Conservation (phyloP, 2,888 invertebrate species). For the Synergus japonicus region DNA sequence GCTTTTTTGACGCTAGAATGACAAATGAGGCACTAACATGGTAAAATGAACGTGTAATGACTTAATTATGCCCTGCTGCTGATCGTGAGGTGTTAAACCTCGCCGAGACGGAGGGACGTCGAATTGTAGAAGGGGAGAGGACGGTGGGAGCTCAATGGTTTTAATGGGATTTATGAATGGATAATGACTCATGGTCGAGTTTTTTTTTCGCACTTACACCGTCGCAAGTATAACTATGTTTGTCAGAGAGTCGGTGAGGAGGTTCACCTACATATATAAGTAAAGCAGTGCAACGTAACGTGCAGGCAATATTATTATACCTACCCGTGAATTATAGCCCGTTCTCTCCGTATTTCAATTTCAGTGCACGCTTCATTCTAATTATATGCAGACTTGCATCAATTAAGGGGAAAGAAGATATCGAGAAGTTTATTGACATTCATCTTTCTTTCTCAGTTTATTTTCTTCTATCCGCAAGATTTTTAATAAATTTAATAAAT, state of each 20-base stretch:
- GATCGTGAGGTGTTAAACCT: slow-evolving; percentile 45
- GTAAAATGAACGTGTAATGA: slow-evolving; percentile 65
- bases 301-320: slow-evolving; percentile 39
- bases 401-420: slow-evolving; percentile 39
- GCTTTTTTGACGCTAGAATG: slow-evolving; percentile 48
- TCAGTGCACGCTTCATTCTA: slow-evolving; percentile 10
- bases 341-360: slow-evolving; percentile 47
- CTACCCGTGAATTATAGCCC: slow-evolving; percentile 46
- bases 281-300: neutral
- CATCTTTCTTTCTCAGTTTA: neutral
- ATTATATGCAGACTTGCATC: slow-evolving; percentile 37
- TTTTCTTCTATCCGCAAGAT: neutral
- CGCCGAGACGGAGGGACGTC: slow-evolving; percentile 37
- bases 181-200: slow-evolving; percentile 40
- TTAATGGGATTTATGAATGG: slow-evolving; percentile 51
- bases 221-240: neutral
- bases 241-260: neutral
- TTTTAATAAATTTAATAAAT: too few species aligned
- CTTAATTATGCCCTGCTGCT: slow-evolving; percentile 65
- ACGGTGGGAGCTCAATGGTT: slow-evolving; percentile 42
- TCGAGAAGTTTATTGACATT: neutral
- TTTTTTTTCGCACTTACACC: slow-evolving; percentile 40
- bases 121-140: slow-evolving; percentile 35
- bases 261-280: neutral
- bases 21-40: slow-evolving; percentile 61